Evolutionary conservation across 2,797 vertebrate genomes (phyloP), one percentile per base, ranked within the genome.

Genomic region (Enteromius viviparus): DNA sequence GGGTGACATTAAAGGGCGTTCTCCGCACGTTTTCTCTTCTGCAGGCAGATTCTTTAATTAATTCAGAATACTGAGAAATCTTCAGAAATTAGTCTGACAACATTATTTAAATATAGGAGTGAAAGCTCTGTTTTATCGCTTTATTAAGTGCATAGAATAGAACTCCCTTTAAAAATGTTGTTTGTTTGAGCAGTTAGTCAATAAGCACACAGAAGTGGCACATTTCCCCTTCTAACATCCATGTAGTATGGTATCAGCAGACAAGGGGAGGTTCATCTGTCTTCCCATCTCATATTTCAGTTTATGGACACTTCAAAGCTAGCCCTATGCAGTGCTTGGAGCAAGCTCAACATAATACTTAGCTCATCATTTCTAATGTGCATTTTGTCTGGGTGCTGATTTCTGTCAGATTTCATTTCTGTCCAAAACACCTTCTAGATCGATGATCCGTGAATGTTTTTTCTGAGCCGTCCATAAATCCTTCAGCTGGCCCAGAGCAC

Each of bases 361-460:
- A 76, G 49, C 51, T 78, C 29, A 49, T 58, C 10, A 9, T 42
- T 45, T 78, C 32, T 68, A 68, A 60, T 49, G 51, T 58, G 72
- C 69, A 64, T 76, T 51, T 51, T 76, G 71, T 76, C 78, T 76
- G 60, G 66, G 40, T 69, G 70, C 49, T 84, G 80, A 78, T 62
- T 58, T 62, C 82, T 64, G 71, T 78, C 64, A 83, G 65, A 15
- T 83, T 53, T 83, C 65, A 77, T 83, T 64, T 85, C 72, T 77
- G 71, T 81, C 55, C 40, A 77, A 55, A 85, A 85, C 51, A 42
- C 65, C 77, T 60, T 37, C 12, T 34, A 81, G 78, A 81, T 84
- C 78, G 40, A 72, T 80, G 85, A 76, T 51, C 82, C 66, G 42
- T 84, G 53, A 84, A 83, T 55, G 65, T 47, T 80, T 84, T 82